These are phyloP conservation scores for Uropsilus gracilis DNA, from an alignment of 2,113 vertebrate genomes.

Conservation along the genomic window DNA sequence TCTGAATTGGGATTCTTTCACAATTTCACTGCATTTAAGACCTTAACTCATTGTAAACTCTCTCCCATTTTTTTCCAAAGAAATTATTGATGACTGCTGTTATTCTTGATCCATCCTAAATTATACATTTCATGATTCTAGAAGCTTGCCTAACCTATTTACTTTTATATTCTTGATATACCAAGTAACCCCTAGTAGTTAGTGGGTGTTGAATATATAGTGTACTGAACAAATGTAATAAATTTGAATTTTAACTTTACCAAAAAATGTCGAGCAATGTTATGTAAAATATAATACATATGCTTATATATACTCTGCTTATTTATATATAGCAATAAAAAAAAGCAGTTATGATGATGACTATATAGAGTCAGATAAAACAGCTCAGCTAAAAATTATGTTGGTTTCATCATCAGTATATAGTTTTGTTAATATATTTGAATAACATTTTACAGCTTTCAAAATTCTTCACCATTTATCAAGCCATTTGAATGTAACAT, in stretches of 20 bases:
- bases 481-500: conserved; percentile 23
- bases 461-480: neutral
- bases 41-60: neutral
- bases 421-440: neutral
- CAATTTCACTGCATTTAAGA: neutral
- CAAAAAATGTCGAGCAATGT: too few relatives aligned
- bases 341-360: conserved; percentile 12
- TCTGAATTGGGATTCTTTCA: neutral
- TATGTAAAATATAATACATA: too few relatives aligned
- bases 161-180: neutral
- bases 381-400: conserved; percentile 17
- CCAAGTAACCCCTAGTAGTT: neutral
- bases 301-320: neutral
- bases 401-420: neutral
- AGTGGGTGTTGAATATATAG: neutral
- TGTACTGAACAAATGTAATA: neutral
- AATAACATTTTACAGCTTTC: conserved; percentile 37
- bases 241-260: conserved; percentile 17
- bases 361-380: neutral
- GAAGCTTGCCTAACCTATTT: neutral
- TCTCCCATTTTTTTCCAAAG: neutral
- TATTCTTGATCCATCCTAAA: neutral
- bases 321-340: neutral
- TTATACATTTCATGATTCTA: neutral
- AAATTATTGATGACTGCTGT: neutral